These are phyloP conservation scores for Vultur gryphus DNA, from an alignment of 2,797 vertebrate genomes.

Conservation along the genomic window DNA sequence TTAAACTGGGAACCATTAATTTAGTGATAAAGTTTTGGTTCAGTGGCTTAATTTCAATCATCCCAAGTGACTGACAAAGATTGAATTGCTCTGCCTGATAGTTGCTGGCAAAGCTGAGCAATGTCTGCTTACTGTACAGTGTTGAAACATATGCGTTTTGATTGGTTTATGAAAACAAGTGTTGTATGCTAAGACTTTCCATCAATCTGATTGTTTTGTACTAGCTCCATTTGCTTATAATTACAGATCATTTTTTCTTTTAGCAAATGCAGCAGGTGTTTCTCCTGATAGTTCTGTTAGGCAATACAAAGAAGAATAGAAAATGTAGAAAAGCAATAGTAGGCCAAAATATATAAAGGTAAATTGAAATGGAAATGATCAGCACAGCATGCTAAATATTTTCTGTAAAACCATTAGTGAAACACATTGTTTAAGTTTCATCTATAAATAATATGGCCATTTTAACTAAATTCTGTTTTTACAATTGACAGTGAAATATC, in stretches of 20 bases:
- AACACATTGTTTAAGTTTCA: not conserved
- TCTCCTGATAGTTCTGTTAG: constrained; percentile 31
- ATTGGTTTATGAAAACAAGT: constrained; percentile 31
- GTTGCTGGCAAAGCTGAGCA: not conserved
- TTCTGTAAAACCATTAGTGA: not conserved
- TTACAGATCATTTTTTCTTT: not conserved
- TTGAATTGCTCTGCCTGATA: not conserved
- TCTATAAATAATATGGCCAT: not conserved
- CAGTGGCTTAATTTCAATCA: not conserved
- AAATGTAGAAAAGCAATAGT: not conserved
- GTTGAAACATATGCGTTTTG: constrained; percentile 26
- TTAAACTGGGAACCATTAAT: not conserved
- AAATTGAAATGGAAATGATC: constrained; percentile 6
- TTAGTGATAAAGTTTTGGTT: not conserved
- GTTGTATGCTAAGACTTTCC: not conserved
- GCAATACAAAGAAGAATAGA: not conserved
- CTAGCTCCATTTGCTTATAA: constrained; percentile 12
- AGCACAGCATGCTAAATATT: not conserved
- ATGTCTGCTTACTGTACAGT: not conserved
- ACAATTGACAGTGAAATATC: not conserved
- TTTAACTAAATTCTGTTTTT: not conserved
- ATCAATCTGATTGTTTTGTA: constrained; percentile 33
- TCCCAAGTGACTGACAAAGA: not conserved
- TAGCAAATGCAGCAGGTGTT: constrained; percentile 30
- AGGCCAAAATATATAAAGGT: not conserved